phyloP scores from a whole-genome alignment of 2,888 invertebrate species.

The Pseudococcus viburni region DNA sequence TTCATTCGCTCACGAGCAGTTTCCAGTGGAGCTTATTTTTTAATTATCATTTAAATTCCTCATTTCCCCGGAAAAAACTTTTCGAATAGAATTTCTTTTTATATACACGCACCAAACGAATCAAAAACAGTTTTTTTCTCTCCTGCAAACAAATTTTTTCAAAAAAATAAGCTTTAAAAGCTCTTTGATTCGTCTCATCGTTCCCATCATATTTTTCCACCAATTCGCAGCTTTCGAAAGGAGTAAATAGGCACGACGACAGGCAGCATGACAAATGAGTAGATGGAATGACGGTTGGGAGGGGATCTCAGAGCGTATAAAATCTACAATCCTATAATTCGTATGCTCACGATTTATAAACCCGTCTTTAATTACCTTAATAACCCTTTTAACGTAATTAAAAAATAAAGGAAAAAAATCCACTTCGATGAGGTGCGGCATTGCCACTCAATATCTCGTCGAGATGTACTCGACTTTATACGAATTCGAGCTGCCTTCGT shows the following conservation, averaged over 20 bases:
- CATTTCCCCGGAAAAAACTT: background rate
- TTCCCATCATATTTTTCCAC: background rate
- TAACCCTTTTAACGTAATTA: conserved; percentile 55
- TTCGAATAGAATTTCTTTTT: background rate
- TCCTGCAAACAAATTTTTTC: background rate
- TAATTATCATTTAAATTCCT: conserved; percentile 19
- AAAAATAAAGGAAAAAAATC: background rate
- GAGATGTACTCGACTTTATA: background rate
- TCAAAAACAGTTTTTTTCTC: background rate
- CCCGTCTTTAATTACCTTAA: conserved; percentile 37
- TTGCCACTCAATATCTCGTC: background rate
- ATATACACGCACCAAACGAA: background rate
- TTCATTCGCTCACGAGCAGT: background rate
- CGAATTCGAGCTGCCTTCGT: too few relatives aligned
- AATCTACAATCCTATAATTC: background rate
- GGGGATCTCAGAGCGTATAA: background rate
- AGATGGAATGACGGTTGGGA: background rate
- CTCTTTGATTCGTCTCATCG: conserved; percentile 7
- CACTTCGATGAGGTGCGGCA: background rate
- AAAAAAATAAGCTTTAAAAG: conserved; percentile 36
- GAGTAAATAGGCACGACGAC: background rate
- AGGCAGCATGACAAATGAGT: background rate
- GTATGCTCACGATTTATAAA: background rate
- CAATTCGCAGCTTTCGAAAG: background rate
- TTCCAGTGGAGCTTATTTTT: background rate